Percentiles rank a stretch among this genome's conserved stretches.
Evolutionary conservation across 2,113 vertebrate species (phyloP).

Genomic region (Notarius quadriscutis): DNA sequence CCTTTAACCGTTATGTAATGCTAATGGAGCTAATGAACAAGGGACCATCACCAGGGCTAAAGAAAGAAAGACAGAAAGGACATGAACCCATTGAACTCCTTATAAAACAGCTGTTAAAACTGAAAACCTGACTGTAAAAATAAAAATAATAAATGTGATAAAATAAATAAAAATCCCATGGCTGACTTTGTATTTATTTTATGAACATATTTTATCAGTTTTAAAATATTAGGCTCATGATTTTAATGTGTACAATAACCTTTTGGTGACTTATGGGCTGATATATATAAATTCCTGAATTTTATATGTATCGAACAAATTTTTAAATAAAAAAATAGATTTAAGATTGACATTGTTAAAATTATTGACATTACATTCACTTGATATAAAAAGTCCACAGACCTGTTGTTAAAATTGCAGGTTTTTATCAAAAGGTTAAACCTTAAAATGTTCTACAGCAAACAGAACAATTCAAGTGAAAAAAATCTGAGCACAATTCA

Average conservation of each 20-base stretch:
- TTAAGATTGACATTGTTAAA: neutral
- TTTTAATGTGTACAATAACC: neutral
- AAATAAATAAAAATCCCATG: neutral
- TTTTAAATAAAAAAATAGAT: neutral
- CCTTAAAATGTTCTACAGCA: neutral
- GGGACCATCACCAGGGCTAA: neutral
- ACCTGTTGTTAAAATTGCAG: neutral
- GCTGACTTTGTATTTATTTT: neutral
- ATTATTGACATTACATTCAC: neutral
- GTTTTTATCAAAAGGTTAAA: neutral
- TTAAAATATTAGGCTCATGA: neutral
- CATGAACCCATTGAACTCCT: neutral
- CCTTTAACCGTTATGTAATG: neutral
- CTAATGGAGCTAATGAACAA: neutral
- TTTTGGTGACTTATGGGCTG: neutral
- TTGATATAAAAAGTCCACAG: neutral
- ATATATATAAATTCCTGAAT: too few species aligned
- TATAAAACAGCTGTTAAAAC: neutral
- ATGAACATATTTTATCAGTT: neutral
- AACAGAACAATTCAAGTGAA: neutral
- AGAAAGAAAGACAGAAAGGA: neutral
- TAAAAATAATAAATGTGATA: neutral
- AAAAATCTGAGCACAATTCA: neutral
- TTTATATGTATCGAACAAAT: neutral
- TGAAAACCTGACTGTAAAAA: neutral